Conservation (phyloP, 2,888 invertebrate genomes). For the Orthosia gracilis region DNA sequence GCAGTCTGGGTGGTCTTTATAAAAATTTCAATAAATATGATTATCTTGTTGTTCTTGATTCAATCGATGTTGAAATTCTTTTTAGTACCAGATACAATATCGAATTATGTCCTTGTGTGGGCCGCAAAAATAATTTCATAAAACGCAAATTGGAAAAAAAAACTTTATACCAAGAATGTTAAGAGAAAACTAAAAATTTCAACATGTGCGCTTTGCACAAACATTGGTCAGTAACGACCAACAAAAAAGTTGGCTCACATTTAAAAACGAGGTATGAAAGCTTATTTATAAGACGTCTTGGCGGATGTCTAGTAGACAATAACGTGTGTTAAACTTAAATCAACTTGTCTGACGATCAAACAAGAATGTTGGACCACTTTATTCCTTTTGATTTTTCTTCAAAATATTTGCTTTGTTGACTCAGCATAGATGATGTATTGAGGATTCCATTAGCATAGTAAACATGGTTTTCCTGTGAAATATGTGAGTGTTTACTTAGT, state of each 20-base stretch:
- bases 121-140: conserved; percentile 11
- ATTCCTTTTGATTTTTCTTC: conserved; percentile 60
- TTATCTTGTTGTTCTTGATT: conserved; percentile 44
- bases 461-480: conserved; percentile 55
- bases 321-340: conserved; percentile 68
- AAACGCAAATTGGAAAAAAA: conserved; percentile 10
- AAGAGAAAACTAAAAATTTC: conserved; percentile 17
- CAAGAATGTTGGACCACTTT: conserved; percentile 63
- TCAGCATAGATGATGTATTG: conserved; percentile 56
- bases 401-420: conserved; percentile 60
- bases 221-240: conserved; percentile 58
- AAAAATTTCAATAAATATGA: conserved; percentile 35
- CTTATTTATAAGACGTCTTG: conserved; percentile 68
- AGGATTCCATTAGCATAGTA: conserved; percentile 62
- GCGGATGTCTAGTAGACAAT: conserved; percentile 67
- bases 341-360: conserved; percentile 67
- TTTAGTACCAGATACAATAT: conserved; percentile 31
- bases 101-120: conserved; percentile 40
- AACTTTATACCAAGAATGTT: conserved; percentile 31
- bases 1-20: conserved; percentile 52
- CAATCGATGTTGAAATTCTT: conserved; percentile 31
- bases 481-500: conserved; percentile 39
- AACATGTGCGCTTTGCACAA: conserved; percentile 49
- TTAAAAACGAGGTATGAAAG: conserved; percentile 63
- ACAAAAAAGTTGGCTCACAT: conserved; percentile 57